Evolutionary conservation across 2,888 invertebrate genomes (phyloP).

Genomic region (Drosophila cognata): DNA sequence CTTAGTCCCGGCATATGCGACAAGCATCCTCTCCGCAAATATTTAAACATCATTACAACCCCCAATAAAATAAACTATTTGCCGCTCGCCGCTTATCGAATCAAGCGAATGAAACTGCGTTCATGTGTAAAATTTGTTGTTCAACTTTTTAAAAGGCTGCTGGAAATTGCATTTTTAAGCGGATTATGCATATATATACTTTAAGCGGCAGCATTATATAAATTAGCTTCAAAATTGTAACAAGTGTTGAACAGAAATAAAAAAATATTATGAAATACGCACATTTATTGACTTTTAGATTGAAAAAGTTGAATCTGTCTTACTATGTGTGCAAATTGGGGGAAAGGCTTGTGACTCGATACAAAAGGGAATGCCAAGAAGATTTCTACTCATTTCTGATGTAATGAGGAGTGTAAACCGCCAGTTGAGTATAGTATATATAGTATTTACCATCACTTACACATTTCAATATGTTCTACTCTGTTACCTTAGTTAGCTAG

Average conservation of each 20-base stretch:
- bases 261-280: slow-evolving; percentile 27
- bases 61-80: slow-evolving; percentile 50
- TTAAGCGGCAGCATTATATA: slow-evolving; percentile 35
- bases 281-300: slow-evolving; percentile 66
- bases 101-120: slow-evolving; percentile 54
- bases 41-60: slow-evolving; percentile 73
- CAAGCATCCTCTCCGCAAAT: slow-evolving; percentile 39
- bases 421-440: not conserved
- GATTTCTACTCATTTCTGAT: not conserved
- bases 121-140: slow-evolving; percentile 75
- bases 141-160: slow-evolving; percentile 58
- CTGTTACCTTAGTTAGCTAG: not conserved
- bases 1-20: slow-evolving; percentile 64
- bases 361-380: not conserved
- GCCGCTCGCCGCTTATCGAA: slow-evolving; percentile 18
- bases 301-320: slow-evolving; percentile 34
- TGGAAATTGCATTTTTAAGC: slow-evolving; percentile 70
- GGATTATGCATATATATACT: slow-evolving; percentile 63
- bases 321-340: slow-evolving; percentile 2
- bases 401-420: not conserved
- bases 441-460: too few relatives aligned
- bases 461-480: not conserved
- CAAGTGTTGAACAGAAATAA: slow-evolving; percentile 64
- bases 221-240: slow-evolving; percentile 78
- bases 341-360: not conserved